Evolutionary conservation across 2,888 invertebrate species (phyloP).

Genomic region (Pilophorus perplexus): DNA sequence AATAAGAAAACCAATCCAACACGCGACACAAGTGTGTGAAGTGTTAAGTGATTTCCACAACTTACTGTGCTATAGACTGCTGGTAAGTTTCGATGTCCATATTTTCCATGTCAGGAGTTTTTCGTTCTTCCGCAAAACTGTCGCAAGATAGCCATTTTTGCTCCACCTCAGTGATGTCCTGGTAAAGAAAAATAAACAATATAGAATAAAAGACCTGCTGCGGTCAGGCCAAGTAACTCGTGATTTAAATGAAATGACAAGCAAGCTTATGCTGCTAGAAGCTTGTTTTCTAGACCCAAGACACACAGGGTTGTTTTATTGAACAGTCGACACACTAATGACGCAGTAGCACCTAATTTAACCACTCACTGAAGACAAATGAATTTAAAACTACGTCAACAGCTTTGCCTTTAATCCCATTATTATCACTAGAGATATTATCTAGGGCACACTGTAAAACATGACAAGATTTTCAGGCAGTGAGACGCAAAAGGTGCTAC

Average conservation of each 20-base stretch:
- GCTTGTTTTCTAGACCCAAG: neutral
- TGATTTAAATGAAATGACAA: slow-evolving; percentile 3
- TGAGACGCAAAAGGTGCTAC: no score
- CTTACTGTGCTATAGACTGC: slow-evolving; percentile 78
- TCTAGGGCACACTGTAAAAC: no score
- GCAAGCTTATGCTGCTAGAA: neutral
- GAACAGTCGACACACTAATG: no score
- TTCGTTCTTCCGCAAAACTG: slow-evolving; percentile 63
- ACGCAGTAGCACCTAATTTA: no score
- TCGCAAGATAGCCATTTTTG: slow-evolving; percentile 65
- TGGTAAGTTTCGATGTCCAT: slow-evolving; percentile 80
- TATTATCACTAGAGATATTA: no score
- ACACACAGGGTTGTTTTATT: no score
- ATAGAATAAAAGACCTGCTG: no score
- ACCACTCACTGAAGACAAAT: no score
- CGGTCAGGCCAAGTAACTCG: no score
- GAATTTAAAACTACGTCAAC: no score
- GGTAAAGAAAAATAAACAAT: slow-evolving; percentile 14
- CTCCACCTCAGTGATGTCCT: slow-evolving; percentile 64
- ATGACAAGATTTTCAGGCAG: no score
- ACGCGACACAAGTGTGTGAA: slow-evolving; percentile 4
- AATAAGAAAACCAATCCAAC: slow-evolving; percentile 5
- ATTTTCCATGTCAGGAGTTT: slow-evolving; percentile 74
- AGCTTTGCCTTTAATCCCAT: no score
- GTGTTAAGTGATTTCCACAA: slow-evolving; percentile 47